These are phyloP conservation scores for Gasterosteus nipponicus DNA, from an alignment of 2,113 vertebrate species.

Conservation along the genomic window DNA sequence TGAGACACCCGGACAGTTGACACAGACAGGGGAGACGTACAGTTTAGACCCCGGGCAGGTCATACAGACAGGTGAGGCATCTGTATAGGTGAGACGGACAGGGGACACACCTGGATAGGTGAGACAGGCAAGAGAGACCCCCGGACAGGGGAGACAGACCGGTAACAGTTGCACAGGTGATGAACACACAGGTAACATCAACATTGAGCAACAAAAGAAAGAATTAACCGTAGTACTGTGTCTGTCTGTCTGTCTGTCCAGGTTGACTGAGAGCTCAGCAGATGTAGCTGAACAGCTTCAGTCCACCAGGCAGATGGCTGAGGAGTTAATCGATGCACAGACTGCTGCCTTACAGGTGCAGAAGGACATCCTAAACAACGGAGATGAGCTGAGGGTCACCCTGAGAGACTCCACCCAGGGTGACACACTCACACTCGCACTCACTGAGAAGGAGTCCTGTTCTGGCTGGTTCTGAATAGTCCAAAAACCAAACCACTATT, in stretches of 20 bases:
- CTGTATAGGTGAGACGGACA: neutral
- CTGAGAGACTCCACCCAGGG: constrained; percentile 83
- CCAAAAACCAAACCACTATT: no score
- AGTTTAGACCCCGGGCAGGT: neutral
- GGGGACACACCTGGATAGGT: no score
- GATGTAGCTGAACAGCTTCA: constrained; percentile 81
- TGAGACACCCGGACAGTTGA: neutral
- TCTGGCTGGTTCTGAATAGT: no score
- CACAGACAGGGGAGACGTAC: neutral
- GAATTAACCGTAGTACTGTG: no score
- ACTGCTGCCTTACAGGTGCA: constrained; percentile 79
- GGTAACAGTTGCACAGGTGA: no score
- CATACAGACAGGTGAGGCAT: neutral
- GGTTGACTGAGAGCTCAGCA: constrained; percentile 82
- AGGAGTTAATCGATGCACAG: constrained; percentile 79
- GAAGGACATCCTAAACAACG: constrained; percentile 80
- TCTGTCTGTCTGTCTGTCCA: constrained; percentile 46
- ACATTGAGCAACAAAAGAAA: no score
- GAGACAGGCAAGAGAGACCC: neutral
- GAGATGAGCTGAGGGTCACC: constrained; percentile 79
- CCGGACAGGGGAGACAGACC: neutral
- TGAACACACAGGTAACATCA: no score
- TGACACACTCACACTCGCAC: constrained; percentile 26
- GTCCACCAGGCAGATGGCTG: constrained; percentile 79
- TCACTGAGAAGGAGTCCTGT: no score